Conservation (phyloP, 1,140 invertebrate species). For the Zaprionus ornatus region DNA sequence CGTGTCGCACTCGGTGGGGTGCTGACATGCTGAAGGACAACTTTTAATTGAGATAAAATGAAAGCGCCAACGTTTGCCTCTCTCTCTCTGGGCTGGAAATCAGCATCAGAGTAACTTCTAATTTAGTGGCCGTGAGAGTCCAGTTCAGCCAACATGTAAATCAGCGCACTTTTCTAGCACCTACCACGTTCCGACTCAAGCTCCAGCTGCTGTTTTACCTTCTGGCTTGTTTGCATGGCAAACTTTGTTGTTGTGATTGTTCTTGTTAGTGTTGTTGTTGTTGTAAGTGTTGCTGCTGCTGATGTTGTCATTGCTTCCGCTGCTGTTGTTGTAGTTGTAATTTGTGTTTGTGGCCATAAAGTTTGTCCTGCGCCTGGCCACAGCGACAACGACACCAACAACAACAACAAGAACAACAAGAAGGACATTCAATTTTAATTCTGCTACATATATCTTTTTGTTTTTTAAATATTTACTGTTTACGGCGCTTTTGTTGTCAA, state of each 20-base stretch:
- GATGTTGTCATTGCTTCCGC: background rate
- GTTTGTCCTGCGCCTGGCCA: conserved; percentile 53
- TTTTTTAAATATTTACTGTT: conserved; percentile 68
- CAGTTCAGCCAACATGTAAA: conserved; percentile 73
- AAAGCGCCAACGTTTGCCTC: conserved; percentile 25
- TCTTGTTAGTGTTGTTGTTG: conserved; percentile 39
- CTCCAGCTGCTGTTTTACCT: conserved; percentile 32
- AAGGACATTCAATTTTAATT: conserved; percentile 67
- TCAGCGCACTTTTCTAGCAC: conserved; percentile 75
- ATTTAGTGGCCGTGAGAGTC: conserved; percentile 78
- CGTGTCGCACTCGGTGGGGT: conserved; percentile 6
- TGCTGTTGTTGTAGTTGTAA: conserved; percentile 59
- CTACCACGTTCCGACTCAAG: conserved; percentile 18
- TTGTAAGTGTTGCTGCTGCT: conserved; percentile 48
- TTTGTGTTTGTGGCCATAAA: conserved; percentile 80
- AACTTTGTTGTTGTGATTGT: conserved; percentile 40
- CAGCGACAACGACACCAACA: conserved; percentile 44
- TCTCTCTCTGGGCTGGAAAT: conserved; percentile 54
- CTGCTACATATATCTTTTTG: conserved; percentile 14
- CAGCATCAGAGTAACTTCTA: conserved; percentile 80
- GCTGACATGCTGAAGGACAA: conserved; percentile 80
- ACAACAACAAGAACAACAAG: conserved; percentile 43
- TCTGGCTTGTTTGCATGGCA: conserved; percentile 64
- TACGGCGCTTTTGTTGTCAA: conserved; percentile 60
- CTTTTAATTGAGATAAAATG: conserved; percentile 82